A percentile compares a stretch with the other conserved stretches of the same genome.
Evolutionary conservation across 2,113 vertebrate species (phyloP).

Genomic region (Chlamydotis undulata): DNA sequence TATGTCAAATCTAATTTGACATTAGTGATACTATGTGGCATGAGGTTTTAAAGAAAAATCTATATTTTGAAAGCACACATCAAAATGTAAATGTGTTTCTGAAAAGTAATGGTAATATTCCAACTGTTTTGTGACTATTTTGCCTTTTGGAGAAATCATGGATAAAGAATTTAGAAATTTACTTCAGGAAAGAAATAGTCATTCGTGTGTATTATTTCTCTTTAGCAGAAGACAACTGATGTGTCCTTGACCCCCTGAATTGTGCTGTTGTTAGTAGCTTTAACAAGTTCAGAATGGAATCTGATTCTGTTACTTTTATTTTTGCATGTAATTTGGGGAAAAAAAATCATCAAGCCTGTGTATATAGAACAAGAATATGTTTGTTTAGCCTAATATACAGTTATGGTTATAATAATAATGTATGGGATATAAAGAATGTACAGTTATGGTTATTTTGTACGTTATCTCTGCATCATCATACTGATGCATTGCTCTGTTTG

Average conservation of each 20-base stretch:
- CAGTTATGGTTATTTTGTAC: neutral
- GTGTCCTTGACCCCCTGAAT: slow-evolving; percentile 8
- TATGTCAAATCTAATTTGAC: neutral
- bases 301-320: neutral
- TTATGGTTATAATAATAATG: neutral
- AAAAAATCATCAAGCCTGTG: neutral
- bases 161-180: neutral
- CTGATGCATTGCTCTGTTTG: neutral
- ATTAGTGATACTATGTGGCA: neutral
- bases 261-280: slow-evolving; percentile 40
- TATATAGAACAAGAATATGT: neutral
- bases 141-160: neutral
- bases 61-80: neutral
- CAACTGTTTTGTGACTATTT: neutral
- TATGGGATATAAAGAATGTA: neutral
- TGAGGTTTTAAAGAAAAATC: slow-evolving; percentile 10
- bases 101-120: neutral
- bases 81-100: neutral
- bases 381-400: neutral
- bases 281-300: slow-evolving; percentile 31
- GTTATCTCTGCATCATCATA: neutral
- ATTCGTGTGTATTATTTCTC: slow-evolving; percentile 42
- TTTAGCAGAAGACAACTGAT: slow-evolving; percentile 29
- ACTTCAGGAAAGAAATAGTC: neutral
- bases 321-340: neutral